phyloP scores from a whole-genome alignment of 2,113 vertebrate species.

The Sigmodon hispidus region DNA sequence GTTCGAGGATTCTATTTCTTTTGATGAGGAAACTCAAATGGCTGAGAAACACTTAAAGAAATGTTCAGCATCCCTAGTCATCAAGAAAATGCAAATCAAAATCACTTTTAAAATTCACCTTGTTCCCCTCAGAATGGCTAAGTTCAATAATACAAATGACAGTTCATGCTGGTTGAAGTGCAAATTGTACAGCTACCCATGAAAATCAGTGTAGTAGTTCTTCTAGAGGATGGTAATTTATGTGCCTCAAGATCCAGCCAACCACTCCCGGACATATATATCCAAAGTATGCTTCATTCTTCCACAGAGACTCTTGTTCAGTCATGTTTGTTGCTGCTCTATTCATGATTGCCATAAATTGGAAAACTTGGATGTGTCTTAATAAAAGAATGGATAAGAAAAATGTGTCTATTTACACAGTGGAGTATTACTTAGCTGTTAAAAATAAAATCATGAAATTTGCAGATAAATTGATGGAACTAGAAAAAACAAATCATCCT shows the following conservation, averaged over 20 bases:
- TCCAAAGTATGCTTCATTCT: not conserved
- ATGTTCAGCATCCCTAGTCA: not conserved
- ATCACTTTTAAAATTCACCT: not conserved
- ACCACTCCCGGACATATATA: not conserved
- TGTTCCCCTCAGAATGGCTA: not conserved
- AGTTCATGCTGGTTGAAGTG: not conserved
- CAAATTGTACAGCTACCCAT: not conserved
- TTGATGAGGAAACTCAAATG: not conserved
- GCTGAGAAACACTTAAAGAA: not conserved
- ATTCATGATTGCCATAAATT: not conserved
- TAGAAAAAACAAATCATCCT: not conserved
- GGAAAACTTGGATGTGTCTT: not conserved
- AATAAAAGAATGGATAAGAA: not conserved
- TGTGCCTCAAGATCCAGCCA: not conserved
- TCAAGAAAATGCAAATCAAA: not conserved
- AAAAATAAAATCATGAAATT: not conserved
- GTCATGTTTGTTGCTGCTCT: not conserved
- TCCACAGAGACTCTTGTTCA: not conserved
- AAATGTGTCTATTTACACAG: not conserved
- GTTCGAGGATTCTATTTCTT: not conserved
- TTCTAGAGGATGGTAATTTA: not conserved
- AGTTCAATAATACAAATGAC: not conserved
- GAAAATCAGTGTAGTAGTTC: not conserved
- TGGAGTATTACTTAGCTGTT: not conserved
- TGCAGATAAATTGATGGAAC: not conserved